Evolutionary conservation across 1,140 invertebrate genomes (phyloP).

Genomic region (Conopomorpha cramerella): DNA sequence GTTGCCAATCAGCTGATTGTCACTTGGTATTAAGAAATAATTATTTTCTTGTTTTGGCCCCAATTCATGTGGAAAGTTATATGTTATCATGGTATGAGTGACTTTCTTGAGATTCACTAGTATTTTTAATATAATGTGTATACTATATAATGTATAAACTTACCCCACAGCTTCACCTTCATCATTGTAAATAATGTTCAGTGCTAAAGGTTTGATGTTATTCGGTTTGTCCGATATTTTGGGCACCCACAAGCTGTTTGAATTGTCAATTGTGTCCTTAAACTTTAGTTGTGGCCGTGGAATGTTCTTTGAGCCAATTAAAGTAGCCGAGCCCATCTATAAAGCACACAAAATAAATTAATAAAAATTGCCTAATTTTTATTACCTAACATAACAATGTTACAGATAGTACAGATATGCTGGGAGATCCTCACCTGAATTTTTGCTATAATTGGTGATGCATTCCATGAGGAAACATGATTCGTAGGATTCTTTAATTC

Average conservation of each 20-base stretch:
- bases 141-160: too few relatives aligned
- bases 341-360: too few relatives aligned
- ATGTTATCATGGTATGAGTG: too few relatives aligned
- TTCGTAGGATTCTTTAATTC: background rate
- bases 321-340: slow-evolving; percentile 54
- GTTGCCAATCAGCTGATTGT: too few relatives aligned
- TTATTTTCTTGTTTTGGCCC: too few relatives aligned
- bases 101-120: too few relatives aligned
- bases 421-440: slow-evolving; percentile 18
- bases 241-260: slow-evolving; percentile 76
- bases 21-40: too few relatives aligned
- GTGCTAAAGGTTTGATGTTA: slow-evolving; percentile 78
- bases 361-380: too few relatives aligned
- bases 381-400: too few relatives aligned
- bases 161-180: slow-evolving; percentile 59
- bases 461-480: slow-evolving; percentile 11
- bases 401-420: slow-evolving; percentile 2
- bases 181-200: slow-evolving; percentile 70
- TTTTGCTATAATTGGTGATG: slow-evolving; percentile 20
- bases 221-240: slow-evolving; percentile 88
- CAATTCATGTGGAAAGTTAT: too few relatives aligned
- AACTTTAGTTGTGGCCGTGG: slow-evolving; percentile 84
- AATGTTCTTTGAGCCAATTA: slow-evolving; percentile 77
- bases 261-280: slow-evolving; percentile 85
- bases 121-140: too few relatives aligned